Conservation (phyloP, 2,797 vertebrate species). For the Malurus splendens region DNA sequence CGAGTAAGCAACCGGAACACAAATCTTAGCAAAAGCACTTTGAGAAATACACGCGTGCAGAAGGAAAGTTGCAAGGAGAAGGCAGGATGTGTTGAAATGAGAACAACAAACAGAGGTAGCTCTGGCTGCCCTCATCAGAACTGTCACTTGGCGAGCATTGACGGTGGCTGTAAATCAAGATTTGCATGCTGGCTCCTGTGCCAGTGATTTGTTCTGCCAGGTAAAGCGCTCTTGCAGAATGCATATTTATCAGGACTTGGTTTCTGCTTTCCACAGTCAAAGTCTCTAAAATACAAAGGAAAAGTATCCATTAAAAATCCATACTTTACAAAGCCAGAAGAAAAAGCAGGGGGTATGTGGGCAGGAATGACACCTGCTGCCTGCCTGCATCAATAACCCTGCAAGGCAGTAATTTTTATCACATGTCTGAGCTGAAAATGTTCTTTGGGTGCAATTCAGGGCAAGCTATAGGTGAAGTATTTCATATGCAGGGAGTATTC, state of each 20-base stretch:
- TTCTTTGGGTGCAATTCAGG: background rate
- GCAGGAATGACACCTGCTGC: background rate
- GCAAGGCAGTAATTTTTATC: background rate
- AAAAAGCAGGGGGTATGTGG: background rate
- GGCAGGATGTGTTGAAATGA: slow-evolving; percentile 14
- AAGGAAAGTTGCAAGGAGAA: background rate
- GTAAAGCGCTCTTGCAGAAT: background rate
- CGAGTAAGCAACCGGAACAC: slow-evolving; percentile 10
- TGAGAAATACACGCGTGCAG: background rate
- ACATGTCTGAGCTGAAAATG: background rate
- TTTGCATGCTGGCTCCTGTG: slow-evolving; percentile 25
- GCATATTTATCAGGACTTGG: slow-evolving; percentile 13
- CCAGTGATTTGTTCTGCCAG: slow-evolving; percentile 37
- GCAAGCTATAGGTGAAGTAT: background rate
- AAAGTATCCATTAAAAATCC: background rate
- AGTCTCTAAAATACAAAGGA: slow-evolving; percentile 14
- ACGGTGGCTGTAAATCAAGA: slow-evolving; percentile 60
- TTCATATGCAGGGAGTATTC: background rate
- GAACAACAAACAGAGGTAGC: slow-evolving; percentile 26
- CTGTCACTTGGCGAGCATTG: slow-evolving; percentile 17
- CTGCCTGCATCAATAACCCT: background rate
- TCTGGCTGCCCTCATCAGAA: slow-evolving; percentile 15
- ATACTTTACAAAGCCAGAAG: background rate
- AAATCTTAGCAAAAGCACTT: slow-evolving; percentile 1
- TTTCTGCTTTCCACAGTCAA: background rate